These are phyloP conservation scores for Hippocampus mohnikei DNA, from an alignment of 2,113 vertebrate species.

Conservation along the genomic window DNA sequence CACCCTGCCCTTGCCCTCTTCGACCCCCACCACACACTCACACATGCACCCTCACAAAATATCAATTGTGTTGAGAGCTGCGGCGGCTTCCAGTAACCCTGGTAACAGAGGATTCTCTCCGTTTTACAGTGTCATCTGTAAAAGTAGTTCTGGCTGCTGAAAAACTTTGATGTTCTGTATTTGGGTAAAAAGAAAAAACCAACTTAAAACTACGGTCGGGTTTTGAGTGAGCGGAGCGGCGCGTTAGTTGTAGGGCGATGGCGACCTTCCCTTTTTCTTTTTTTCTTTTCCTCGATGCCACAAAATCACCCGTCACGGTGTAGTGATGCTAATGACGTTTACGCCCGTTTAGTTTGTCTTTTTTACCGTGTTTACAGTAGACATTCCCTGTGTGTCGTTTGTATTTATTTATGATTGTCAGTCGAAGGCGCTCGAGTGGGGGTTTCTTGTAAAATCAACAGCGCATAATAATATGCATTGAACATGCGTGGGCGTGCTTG, in stretches of 20 bases:
- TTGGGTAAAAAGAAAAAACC: constrained; percentile 21
- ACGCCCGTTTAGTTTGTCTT: constrained; percentile 78
- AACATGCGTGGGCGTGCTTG: constrained; percentile 83
- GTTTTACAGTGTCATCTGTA: constrained; percentile 67
- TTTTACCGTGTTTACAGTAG: constrained; percentile 93
- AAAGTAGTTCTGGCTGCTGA: constrained; percentile 53
- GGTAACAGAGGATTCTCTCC: constrained; percentile 65
- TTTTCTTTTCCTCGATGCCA: background rate
- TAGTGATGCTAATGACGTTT: constrained; percentile 86
- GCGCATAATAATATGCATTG: constrained; percentile 71
- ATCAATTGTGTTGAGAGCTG: constrained; percentile 70
- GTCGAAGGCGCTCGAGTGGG: constrained; percentile 54
- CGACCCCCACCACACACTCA: constrained; percentile 24
- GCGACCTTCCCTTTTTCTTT: constrained; percentile 57
- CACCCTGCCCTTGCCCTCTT: background rate
- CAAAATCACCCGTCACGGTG: constrained; percentile 76
- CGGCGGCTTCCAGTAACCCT: constrained; percentile 55
- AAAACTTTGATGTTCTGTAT: constrained; percentile 69
- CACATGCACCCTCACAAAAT: constrained; percentile 48
- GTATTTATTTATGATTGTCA: constrained; percentile 99
- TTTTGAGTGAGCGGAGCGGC: constrained; percentile 59
- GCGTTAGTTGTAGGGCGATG: constrained; percentile 21
- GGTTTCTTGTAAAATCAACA: constrained; percentile 71
- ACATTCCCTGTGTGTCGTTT: constrained; percentile 96
- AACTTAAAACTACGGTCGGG: constrained; percentile 53